A percentile compares a stretch with the other conserved stretches of the same genome.
phyloP scores from a whole-genome alignment of 2,888 invertebrate species.

The Hermaeophaga mercurialis region DNA sequence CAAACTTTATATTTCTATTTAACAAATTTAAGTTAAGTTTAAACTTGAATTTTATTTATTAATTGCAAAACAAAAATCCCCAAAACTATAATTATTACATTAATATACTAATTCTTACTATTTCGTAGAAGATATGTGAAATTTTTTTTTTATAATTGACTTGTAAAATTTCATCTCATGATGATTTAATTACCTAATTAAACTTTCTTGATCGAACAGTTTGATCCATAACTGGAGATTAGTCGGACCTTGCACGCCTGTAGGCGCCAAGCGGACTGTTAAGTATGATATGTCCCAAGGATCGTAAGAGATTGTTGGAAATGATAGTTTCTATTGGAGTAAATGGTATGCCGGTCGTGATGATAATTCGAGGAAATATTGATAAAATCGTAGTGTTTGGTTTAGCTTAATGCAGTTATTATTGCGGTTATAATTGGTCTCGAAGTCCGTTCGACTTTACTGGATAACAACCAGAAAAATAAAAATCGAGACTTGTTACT shows the following conservation, averaged over 20 bases:
- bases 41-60: no score
- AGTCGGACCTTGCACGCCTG: slow-evolving; percentile 13
- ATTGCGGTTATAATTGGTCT: neutral
- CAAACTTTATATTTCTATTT: no score
- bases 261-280: slow-evolving; percentile 22
- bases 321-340: no score
- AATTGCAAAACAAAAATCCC: no score
- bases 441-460: neutral
- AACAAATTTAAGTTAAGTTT: no score
- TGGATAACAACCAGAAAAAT: no score
- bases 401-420: slow-evolving; percentile 11
- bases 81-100: no score
- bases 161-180: neutral
- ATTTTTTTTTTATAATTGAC: no score
- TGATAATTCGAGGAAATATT: slow-evolving; percentile 27
- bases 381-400: slow-evolving; percentile 14
- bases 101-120: no score
- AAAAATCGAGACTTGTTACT: no score
- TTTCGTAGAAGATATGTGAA: no score
- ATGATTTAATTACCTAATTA: slow-evolving; percentile 11
- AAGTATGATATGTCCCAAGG: slow-evolving; percentile 6
- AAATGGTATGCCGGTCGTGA: slow-evolving; percentile 31
- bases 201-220: slow-evolving; percentile 10
- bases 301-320: slow-evolving; percentile 16
- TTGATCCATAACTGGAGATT: slow-evolving; percentile 15